Evolutionary conservation across 2,888 invertebrate species (phyloP).

Genomic region (Ctenicera cuprea): DNA sequence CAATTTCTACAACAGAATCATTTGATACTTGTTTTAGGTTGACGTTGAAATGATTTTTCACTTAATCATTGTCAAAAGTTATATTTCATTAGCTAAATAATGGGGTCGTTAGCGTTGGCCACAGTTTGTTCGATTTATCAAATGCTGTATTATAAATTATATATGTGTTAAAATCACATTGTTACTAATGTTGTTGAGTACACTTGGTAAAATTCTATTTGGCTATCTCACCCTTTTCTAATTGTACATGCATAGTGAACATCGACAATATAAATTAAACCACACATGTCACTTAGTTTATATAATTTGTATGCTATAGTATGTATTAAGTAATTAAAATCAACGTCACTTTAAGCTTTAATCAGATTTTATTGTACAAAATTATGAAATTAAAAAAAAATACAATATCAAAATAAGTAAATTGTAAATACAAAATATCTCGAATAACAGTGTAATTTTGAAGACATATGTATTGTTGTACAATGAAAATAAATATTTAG

Average conservation of each 20-base stretch:
- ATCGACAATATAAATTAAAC: slow-evolving; percentile 57
- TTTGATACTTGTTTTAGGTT: too few species aligned
- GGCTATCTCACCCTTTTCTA: slow-evolving; percentile 25
- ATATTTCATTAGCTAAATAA: too few species aligned
- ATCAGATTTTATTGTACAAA: slow-evolving; percentile 70
- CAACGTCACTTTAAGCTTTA: slow-evolving; percentile 66
- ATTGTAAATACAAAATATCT: slow-evolving; percentile 63
- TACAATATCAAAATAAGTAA: slow-evolving; percentile 63
- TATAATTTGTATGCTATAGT: slow-evolving; percentile 45
- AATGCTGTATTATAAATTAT: slow-evolving; percentile 6
- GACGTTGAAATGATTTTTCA: too few species aligned
- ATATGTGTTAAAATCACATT: not conserved
- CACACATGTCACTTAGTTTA: slow-evolving; percentile 33
- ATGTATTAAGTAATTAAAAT: slow-evolving; percentile 44
- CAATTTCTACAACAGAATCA: too few species aligned
- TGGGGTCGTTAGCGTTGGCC: too few species aligned
- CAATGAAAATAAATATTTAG: slow-evolving; percentile 71
- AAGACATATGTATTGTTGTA: slow-evolving; percentile 69
- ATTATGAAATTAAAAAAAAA: slow-evolving; percentile 54
- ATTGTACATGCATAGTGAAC: slow-evolving; percentile 53
- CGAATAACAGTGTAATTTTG: slow-evolving; percentile 65
- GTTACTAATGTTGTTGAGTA: slow-evolving; percentile 10
- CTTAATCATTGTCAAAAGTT: too few species aligned
- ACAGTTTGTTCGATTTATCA: not conserved
- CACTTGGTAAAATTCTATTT: slow-evolving; percentile 6